Evolutionary conservation across 2,113 vertebrate genomes (phyloP).

Genomic region (Ondatra zibethicus): DNA sequence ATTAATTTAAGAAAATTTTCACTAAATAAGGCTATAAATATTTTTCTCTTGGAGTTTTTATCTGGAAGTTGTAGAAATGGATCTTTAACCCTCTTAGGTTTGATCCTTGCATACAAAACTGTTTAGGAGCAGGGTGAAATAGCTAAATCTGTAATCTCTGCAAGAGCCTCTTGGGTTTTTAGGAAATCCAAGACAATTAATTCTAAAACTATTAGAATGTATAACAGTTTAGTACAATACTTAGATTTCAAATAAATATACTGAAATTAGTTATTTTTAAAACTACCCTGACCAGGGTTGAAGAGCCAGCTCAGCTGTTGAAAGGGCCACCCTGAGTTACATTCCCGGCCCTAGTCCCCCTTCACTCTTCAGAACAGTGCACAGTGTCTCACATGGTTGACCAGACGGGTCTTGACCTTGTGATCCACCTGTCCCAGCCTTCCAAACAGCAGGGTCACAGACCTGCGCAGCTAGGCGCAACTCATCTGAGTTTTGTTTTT

Average conservation of each 20-base stretch:
- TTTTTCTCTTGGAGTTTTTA: not conserved
- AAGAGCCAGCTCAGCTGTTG: not conserved
- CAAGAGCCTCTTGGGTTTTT: not conserved
- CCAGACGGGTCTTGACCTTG: not conserved
- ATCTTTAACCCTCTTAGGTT: not conserved
- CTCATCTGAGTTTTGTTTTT: not conserved
- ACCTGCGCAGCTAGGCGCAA: too few species aligned
- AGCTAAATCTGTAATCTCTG: not conserved
- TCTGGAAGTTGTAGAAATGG: not conserved
- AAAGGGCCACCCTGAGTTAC: not conserved
- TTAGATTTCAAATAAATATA: conserved; percentile 26
- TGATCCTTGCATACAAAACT: not conserved
- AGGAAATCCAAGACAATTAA: not conserved
- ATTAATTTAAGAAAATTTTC: not conserved
- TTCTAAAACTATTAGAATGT: not conserved
- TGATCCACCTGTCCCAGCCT: not conserved
- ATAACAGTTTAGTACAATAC: not conserved
- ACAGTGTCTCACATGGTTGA: not conserved
- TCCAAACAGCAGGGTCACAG: not conserved
- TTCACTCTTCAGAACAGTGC: not conserved
- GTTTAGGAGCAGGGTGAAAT: not conserved
- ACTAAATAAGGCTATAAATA: not conserved
- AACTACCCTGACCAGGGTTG: not conserved
- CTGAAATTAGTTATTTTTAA: conserved; percentile 5
- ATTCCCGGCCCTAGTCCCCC: too few species aligned